phyloP scores from a whole-genome alignment of 2,113 vertebrate species.

The Microcebus griseorufus region DNA sequence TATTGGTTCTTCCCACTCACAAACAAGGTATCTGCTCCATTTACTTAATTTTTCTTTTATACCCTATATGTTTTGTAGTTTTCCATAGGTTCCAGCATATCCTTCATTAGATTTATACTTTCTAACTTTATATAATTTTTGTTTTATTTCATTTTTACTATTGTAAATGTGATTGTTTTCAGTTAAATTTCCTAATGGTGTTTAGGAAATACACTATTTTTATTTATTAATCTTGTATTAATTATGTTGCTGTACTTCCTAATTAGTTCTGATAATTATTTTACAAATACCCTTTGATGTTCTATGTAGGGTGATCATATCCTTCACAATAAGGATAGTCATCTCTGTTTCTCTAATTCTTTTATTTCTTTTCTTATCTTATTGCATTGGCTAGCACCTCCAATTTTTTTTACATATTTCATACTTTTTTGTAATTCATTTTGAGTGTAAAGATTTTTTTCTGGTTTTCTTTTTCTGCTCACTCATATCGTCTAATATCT shows the following conservation, averaged over 20 bases:
- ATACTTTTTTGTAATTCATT: not conserved
- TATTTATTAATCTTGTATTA: not conserved
- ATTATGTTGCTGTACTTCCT: not conserved
- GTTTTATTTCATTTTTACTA: slow-evolving; percentile 2
- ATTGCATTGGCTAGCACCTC: not conserved
- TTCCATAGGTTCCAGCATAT: not conserved
- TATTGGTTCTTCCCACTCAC: not conserved
- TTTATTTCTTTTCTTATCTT: slow-evolving; percentile 1
- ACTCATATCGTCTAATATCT: not conserved
- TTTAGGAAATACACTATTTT: not conserved
- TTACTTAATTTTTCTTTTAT: not conserved
- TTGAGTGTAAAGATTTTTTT: not conserved
- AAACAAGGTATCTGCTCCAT: not conserved
- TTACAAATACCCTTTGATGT: not conserved
- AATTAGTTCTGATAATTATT: not conserved
- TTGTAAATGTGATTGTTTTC: not conserved
- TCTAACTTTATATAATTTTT: not conserved
- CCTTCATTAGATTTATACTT: not conserved
- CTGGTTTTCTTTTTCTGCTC: not conserved
- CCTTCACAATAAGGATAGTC: not conserved
- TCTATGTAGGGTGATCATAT: not conserved
- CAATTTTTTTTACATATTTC: not conserved
- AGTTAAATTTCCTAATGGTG: not conserved
- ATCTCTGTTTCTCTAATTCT: not conserved
- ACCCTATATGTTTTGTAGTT: not conserved